Base-by-base conservation (phyloP, 2,113 vertebrate genomes). In the Aspiorhynchus laticeps region DNA sequence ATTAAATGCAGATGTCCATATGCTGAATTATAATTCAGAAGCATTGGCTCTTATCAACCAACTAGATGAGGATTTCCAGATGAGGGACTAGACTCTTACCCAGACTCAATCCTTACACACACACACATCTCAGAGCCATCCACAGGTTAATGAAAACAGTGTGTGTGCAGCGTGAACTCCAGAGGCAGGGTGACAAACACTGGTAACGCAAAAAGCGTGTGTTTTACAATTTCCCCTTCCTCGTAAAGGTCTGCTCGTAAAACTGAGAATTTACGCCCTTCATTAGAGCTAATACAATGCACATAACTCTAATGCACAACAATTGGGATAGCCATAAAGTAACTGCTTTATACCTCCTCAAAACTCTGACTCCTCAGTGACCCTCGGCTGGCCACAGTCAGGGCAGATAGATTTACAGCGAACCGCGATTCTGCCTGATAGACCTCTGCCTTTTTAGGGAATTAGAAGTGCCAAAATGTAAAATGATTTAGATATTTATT, bases 251-350 rank as follows among this genome's bases (percentile, higher is more conserved):
- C 87, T 90, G 86, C 91, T 94, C 92, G 91, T 96, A 96, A 95
- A 90, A 95, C 92, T 87, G 91, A 95, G 93, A 94, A 96, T 95
- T 95, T 96, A 95, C 81, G 90, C 91, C 93, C 91, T 95, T 95
- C 95, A 95, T 96, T 96, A 96, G 94, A 85, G 92, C 92, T 93
- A 95, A 95, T 95, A 95, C 95, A 96, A 95, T 95, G 94, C 95
- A 94, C 94, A 95, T 95, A 95, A 95, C 92, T 96, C 94, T 93
- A 93, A 94, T 82, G 89, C 93, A 93, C 93, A 95, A 96, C 95
- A 96, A 96, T 95, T 93, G 93, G 93, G 93, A 95, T 94, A 91
- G 93, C 93, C 92, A 93, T 96, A 94, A 95, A 96, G 92, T 93
- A 94, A 92, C 93, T 86, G 88, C 93, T 95, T 95, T 95, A 94